Evolutionary conservation across 2,113 vertebrate species (phyloP).

Genomic region (Catharus minimus): DNA sequence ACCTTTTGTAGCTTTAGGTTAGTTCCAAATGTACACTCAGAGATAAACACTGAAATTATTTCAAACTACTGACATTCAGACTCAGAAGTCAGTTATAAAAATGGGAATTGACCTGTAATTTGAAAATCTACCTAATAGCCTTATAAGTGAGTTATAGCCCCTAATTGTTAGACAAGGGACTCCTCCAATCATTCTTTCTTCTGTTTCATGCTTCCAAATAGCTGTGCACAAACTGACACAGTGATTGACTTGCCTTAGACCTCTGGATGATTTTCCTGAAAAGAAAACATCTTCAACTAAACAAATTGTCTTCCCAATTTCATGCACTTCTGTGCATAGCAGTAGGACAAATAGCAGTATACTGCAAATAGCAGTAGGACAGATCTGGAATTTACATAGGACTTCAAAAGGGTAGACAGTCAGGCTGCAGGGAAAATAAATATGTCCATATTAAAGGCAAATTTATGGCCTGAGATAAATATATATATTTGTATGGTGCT

Average conservation of each 20-base stretch:
- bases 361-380: neutral
- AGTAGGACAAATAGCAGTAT: neutral
- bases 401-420: neutral
- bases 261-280: neutral
- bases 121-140: neutral
- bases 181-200: neutral
- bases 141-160: neutral
- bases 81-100: neutral
- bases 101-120: neutral
- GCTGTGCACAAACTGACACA: neutral
- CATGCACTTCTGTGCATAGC: neutral
- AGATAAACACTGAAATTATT: neutral
- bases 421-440: neutral
- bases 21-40: neutral
- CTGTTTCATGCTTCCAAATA: neutral
- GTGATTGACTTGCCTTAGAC: neutral
- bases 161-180: neutral
- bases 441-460: neutral
- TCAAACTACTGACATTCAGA: neutral
- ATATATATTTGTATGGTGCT: neutral
- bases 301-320: neutral
- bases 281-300: neutral
- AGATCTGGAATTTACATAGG: neutral
- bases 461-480: neutral
- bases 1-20: neutral